Conservation (phyloP, 1,140 invertebrate genomes). For the Brachionus manjavacas region DNA sequence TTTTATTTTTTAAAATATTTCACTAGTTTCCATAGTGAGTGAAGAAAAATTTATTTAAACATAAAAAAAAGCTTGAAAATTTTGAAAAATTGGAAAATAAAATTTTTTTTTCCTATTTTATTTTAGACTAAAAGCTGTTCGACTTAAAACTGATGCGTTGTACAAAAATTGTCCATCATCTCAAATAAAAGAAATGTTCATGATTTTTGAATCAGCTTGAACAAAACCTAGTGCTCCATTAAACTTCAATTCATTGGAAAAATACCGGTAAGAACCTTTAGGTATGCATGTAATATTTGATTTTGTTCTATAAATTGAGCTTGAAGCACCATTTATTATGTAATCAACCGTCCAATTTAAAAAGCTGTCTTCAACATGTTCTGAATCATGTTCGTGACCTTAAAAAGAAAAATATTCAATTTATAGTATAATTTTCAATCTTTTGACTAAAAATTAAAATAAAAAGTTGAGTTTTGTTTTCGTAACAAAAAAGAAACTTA, state of each 20-base stretch:
- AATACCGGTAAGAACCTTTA: slow-evolving; percentile 49
- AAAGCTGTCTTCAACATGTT: slow-evolving; percentile 49
- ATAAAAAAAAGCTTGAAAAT: no score
- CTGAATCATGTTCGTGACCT: slow-evolving; percentile 59
- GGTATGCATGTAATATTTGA: slow-evolving; percentile 50
- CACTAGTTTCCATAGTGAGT: no score
- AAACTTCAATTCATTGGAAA: slow-evolving; percentile 49
- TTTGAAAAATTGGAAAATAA: no score
- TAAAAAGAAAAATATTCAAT: not conserved
- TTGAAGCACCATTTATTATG: slow-evolving; percentile 54
- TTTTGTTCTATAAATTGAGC: slow-evolving; percentile 51
- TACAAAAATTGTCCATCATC: slow-evolving; percentile 47
- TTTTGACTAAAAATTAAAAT: no score
- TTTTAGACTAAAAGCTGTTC: not conserved
- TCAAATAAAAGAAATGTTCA: slow-evolving; percentile 52
- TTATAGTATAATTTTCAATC: no score
- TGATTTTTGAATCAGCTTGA: slow-evolving; percentile 48
- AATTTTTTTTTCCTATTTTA: no score
- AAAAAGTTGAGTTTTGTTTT: no score
- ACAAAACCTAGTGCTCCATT: slow-evolving; percentile 42
- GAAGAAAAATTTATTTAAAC: no score
- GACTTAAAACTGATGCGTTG: not conserved
- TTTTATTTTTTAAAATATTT: no score
- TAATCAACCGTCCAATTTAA: slow-evolving; percentile 49
- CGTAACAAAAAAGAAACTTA: no score